Base-by-base conservation (phyloP, 1,140 invertebrate species). In the fruit fly (Drosophila melanogaster) region DNA sequence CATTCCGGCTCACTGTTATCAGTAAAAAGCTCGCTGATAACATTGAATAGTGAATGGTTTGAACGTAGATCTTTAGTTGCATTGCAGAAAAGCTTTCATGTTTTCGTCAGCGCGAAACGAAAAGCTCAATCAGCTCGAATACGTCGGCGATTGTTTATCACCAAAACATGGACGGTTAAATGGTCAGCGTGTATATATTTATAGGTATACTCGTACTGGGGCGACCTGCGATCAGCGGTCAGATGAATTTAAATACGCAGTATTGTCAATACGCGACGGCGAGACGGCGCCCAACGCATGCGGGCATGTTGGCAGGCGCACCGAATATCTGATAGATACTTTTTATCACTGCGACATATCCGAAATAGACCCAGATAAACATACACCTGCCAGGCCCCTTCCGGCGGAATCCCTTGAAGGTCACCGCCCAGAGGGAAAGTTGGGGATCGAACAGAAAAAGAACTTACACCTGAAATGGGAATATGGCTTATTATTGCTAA, bases 191-290 rank as follows among this genome's bases (percentile, higher is more conserved):
- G 53, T 59, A 8, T 11, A 33, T 5, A 30, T 26, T 30, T 33
- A 50, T 50, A 33, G 19, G 37, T 43, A 54, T 44, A n/a, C 6
- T 47, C 33, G 44, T 43, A 17, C 5, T 49, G 66, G 50, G 64
- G 66, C 66, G 49, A 56, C 64, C 56, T 19, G 30, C 41, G 69
- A 55, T 46, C 61, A 78, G 37, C 58, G 43, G 54, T 60, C 62
- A 55, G 46, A 43, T 50, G 46, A 87, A 87, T 87, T 87, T 86
- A 77, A 86, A 86, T 86, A 86, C 83, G 83, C 83, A 87, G 60
- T 86, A 58, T 81, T 78, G 65, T 55, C 77, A 75, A 85, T 75
- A 80, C 30, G 62, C 17, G 50, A 77, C 38, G 56, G 53, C 55
- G 24, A 59, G 37, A 46, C 24, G 74, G 60, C 79, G 73, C 33